Evolutionary conservation across 2,888 invertebrate genomes (phyloP), one percentile per base, ranked within the genome.

Genomic region (Phengaris alcon): DNA sequence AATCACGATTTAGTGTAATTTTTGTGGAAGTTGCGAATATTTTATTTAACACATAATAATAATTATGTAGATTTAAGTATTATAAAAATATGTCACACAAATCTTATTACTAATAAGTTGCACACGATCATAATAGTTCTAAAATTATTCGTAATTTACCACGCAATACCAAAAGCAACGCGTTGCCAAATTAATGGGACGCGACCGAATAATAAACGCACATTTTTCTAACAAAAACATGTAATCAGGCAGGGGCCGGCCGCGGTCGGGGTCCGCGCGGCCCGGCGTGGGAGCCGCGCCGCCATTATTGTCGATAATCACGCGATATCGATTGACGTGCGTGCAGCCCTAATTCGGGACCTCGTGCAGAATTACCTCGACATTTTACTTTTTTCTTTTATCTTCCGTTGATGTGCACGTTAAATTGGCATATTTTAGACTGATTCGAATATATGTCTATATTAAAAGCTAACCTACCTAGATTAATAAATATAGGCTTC

Each of bases 241-340:
- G 77, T 78, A 80, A 80, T 80, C 76, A 75, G 73, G 68, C 79
- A 78, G 76, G 79, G 79, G 81, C 79, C 80, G 79, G 80, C 76
- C 79, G 79, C 80, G 77, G 82, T 78, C 79, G 81, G 84, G 82
- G 82, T 81, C 81, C 80, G 80, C 81, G 80, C 78, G 82, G 82
- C 81, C 77, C 79, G 78, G 78, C 81, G 82, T 80, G 81, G 81
- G 81, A 81, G 80, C 79, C 77, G 80, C 78, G 78, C 79, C 79
- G 82, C 85, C 86, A 88, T 90, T 89, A 90, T 90, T 83, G 83
- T 86, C 90, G 88, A 90, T 91, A 89, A 91, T 90, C 90, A 90
- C 90, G 89, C 88, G 85, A 90, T 91, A 91, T 90, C 88, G 90
- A 91, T 88, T 86, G 84, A 80, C 82, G 82, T 69, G 81, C 83